A percentile compares a stretch with the other conserved stretches of the same genome.
These are phyloP conservation scores for Calliscelio sp. DNA, from an alignment of 2,888 invertebrate genomes.

Conservation along the genomic window DNA sequence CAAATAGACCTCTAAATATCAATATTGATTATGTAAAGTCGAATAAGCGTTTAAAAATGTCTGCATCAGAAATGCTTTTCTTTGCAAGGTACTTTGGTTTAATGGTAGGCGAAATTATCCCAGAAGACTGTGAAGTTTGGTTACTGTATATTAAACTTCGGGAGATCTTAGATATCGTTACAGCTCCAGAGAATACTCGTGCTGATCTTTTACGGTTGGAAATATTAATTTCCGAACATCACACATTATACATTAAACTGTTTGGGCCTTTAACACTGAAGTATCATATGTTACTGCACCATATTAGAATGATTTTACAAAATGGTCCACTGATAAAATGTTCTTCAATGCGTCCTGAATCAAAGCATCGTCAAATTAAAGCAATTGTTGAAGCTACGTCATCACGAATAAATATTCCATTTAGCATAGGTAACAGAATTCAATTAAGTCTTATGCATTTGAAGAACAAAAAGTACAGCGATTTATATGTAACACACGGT, in stretches of 20 bases:
- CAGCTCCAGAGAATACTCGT: conserved; percentile 10
- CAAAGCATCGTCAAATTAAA: conserved; percentile 41
- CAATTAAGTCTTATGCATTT: conserved; percentile 7
- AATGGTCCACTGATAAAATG: conserved; percentile 38
- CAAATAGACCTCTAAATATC: conserved; percentile 14
- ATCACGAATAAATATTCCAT: not conserved
- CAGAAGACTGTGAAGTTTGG: conserved; percentile 26
- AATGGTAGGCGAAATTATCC: conserved; percentile 24
- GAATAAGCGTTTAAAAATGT: conserved; percentile 39
- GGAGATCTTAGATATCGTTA: conserved; percentile 26
- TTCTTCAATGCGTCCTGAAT: conserved; percentile 34
- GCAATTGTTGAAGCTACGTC: not conserved
- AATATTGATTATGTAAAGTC: conserved; percentile 34
- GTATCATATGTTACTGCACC: conserved; percentile 36
- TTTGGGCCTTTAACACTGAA: conserved; percentile 38
- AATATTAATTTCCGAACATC: conserved; percentile 27
- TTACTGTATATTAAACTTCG: conserved; percentile 29
- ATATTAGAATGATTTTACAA: conserved; percentile 16
- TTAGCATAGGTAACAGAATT: not conserved
- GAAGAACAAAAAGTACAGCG: not conserved
- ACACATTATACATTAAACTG: conserved; percentile 45
- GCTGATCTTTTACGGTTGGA: conserved; percentile 23
- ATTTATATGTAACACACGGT: not conserved
- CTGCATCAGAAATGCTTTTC: conserved; percentile 30
- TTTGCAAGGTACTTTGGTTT: conserved; percentile 42